These are phyloP conservation scores for Gymnodraco acuticeps DNA, from an alignment of 2,797 vertebrate genomes.

Conservation along the genomic window DNA sequence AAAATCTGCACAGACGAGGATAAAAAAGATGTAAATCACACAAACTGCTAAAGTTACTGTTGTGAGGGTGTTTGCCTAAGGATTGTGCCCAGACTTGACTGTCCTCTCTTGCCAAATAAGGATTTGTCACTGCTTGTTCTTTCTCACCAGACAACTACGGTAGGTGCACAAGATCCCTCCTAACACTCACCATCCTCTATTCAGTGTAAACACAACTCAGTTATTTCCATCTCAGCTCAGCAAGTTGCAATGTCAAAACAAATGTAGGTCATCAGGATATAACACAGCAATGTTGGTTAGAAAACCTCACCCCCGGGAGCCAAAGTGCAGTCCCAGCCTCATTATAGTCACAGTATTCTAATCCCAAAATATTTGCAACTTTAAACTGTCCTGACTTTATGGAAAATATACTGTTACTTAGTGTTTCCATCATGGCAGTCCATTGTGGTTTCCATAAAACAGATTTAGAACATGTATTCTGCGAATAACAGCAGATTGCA, in stretches of 20 bases:
- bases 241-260: conserved; percentile 41
- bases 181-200: conserved; percentile 20
- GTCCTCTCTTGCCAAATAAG: conserved; percentile 66
- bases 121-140: conserved; percentile 42
- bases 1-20: not conserved
- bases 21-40: not conserved
- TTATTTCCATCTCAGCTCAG: conserved; percentile 43
- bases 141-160: conserved; percentile 24
- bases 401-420: not conserved
- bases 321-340: not conserved
- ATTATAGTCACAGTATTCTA: not conserved
- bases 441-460: not conserved
- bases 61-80: conserved; percentile 17
- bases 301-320: not conserved
- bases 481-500: conserved; percentile 22
- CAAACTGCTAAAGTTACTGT: not conserved
- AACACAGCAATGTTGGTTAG: not conserved
- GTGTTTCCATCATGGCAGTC: not conserved
- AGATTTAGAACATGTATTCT: not conserved
- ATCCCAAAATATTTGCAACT: not conserved
- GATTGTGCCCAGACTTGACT: conserved; percentile 14
- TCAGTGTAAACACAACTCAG: conserved; percentile 58
- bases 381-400: not conserved
- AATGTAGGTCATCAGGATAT: conserved; percentile 12
- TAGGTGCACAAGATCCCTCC: conserved; percentile 15